These are phyloP conservation scores for Limnothrissa miodon DNA, from an alignment of 2,113 vertebrate species.

Conservation along the genomic window DNA sequence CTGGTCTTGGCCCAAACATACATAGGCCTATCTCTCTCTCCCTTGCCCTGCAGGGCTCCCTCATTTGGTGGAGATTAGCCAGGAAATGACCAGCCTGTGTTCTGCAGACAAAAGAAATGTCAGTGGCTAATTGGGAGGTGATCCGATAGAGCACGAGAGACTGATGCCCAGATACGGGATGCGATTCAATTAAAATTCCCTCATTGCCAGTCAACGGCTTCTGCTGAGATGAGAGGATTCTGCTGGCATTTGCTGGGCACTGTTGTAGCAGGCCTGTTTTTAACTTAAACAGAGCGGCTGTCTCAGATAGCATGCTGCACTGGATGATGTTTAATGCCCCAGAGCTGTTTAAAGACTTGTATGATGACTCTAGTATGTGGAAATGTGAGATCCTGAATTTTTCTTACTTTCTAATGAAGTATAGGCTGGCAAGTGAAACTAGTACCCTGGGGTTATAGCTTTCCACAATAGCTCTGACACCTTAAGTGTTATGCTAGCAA, in stretches of 20 bases:
- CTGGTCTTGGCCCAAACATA: neutral
- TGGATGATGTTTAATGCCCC: neutral
- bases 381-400: neutral
- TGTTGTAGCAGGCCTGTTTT: neutral
- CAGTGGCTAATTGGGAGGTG: constrained; percentile 34
- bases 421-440: too few relatives aligned
- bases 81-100: constrained; percentile 28
- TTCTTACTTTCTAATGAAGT: too few relatives aligned
- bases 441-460: too few relatives aligned
- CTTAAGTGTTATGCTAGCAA: too few relatives aligned
- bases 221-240: neutral
- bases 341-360: neutral
- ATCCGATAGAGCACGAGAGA: constrained; percentile 20
- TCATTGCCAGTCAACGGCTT: neutral
- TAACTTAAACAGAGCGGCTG: neutral
- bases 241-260: neutral
- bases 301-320: neutral
- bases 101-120: constrained; percentile 37
- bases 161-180: constrained; percentile 15
- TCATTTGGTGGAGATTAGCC: constrained; percentile 33
- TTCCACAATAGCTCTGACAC: too few relatives aligned
- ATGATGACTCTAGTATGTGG: neutral
- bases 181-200: constrained; percentile 35
- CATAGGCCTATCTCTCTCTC: neutral
- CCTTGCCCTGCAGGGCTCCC: constrained; percentile 27